Base-by-base conservation (phyloP, 2,797 vertebrate species). In the Scarus forsteni region DNA sequence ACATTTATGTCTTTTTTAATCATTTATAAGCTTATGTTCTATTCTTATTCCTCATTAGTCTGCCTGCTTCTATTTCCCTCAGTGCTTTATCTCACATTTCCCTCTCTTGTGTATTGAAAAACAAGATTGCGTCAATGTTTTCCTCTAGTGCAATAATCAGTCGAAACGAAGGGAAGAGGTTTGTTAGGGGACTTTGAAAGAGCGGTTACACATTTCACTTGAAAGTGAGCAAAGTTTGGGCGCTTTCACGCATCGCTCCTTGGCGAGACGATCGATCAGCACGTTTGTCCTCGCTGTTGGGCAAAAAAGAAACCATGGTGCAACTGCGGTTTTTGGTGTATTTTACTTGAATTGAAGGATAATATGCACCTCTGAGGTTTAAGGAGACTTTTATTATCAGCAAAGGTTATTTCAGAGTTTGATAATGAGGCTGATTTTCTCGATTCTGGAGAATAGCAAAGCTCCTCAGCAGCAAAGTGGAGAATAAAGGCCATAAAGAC, bases 101-200 rank as follows among this genome's bases (percentile, higher is more conserved):
- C 60, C 58, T 78, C 91, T 84, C 59, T 61, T 57, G 74, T 79
- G 68, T 67, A n/a, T 90, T 85, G 86, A 92, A 62, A 81, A 58
- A 65, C 91, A 92, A 91, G 91, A 91, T 93, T 53, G 69, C 82
- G 85, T 92, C 90, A 88, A 94, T 94, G 90, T 90, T 95, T 90
- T 95, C 92, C 93, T 96, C 93, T 95, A 95, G 97, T 98, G 97
- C 97, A 98, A 97, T 98, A 98, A 98, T 91, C 92, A 88, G 80
- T 73, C 49, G 72, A 78, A 61, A 63, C 74, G 67, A 89, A 87
- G 79, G 83, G 83, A 89, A 77, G 79, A 81, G 55, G 72, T 79
- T 77, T 79, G 84, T 71, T 27, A 78, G 78, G 73, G 65, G 77
- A 76, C 60, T 75, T 66, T 68, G 19, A 55, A 81, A 59, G 50